Base-by-base conservation (phyloP, 2,888 invertebrate species). In the Drosophila emarginata region DNA sequence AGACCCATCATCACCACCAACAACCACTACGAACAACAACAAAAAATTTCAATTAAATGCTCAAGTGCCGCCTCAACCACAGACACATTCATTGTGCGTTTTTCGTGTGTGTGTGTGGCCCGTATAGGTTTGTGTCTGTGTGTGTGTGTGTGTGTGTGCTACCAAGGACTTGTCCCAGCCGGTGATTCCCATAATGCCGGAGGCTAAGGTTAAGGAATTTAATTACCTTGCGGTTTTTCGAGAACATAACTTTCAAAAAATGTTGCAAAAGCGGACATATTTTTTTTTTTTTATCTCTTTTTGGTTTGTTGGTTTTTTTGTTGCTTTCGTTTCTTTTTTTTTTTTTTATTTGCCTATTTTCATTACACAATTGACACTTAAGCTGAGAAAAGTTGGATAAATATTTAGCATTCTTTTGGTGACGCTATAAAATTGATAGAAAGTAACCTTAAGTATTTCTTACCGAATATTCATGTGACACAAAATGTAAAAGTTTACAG, bases 1-100 rank as follows among this genome's bases (percentile, higher is more conserved):
- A 32, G 7, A 7, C 9, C 32, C 32, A 7, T 32, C 32, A 32
- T 32, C 32, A 32, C 2, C 32, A 32, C 2, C 32, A 32, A 9
- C 32, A 32, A 7, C 40, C 40, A 45, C 40, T 28, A 28, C 4
- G 18, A 45, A 18, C 40, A 45, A 45, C 18, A 45, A 45, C 57
- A 78, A 77, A 80, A 79, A 80, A 80, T 83, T 80, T 80, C 83
- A 80, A 80, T 80, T 80, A 80, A 80, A 80, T 80, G 75, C 79
- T 83, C 78, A 83, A 80, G 79, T 82, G 76, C 70, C 72, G 45
- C 45, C 45, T 45, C 45, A 80, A 80, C 80, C 77, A 79, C 72
- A 82, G 72, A 75, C 67, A 82, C 77, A 74, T 79, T 79, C 80
- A 79, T 79, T 79, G 77, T 70, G 77, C 54, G 54, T 54, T 54